These are phyloP conservation scores for Chiloscyllium plagiosum DNA, from an alignment of 2,113 vertebrate genomes.

Conservation along the genomic window DNA sequence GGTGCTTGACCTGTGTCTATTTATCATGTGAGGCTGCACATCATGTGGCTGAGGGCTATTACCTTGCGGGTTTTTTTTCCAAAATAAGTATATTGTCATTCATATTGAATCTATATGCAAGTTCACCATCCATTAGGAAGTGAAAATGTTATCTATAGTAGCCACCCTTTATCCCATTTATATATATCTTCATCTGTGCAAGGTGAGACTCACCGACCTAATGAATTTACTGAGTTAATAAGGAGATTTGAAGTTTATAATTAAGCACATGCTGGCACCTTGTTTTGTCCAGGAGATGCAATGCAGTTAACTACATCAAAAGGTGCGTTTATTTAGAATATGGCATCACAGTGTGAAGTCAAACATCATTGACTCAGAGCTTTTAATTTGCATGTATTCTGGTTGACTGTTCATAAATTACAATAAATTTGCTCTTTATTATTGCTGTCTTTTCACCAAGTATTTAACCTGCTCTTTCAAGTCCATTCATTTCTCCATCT, in stretches of 20 bases:
- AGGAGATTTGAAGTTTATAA: not conserved
- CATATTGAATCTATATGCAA: not conserved
- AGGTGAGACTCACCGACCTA: not conserved
- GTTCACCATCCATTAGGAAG: not conserved
- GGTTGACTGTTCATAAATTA: not conserved
- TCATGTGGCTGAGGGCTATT: not conserved
- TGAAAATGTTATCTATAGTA: not conserved
- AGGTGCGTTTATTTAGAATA: not conserved
- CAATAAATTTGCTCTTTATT: not conserved
- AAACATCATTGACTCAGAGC: not conserved
- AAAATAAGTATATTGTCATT: not conserved
- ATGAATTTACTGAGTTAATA: not conserved
- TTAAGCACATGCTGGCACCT: not conserved
- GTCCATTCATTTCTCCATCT: not conserved
- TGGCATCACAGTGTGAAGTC: not conserved
- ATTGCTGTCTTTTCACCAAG: not conserved
- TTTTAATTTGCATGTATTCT: not conserved
- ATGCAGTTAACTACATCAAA: not conserved
- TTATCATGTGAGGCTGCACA: not conserved
- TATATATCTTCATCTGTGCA: not conserved
- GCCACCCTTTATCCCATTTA: not conserved
- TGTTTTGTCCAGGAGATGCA: not conserved
- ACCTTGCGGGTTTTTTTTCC: not conserved
- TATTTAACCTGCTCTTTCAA: not conserved
- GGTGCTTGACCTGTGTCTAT: not conserved